Percentiles rank a stretch among this genome's conserved stretches.
These are phyloP conservation scores for Fringilla coelebs DNA, from an alignment of 2,797 vertebrate species.

Conservation along the genomic window DNA sequence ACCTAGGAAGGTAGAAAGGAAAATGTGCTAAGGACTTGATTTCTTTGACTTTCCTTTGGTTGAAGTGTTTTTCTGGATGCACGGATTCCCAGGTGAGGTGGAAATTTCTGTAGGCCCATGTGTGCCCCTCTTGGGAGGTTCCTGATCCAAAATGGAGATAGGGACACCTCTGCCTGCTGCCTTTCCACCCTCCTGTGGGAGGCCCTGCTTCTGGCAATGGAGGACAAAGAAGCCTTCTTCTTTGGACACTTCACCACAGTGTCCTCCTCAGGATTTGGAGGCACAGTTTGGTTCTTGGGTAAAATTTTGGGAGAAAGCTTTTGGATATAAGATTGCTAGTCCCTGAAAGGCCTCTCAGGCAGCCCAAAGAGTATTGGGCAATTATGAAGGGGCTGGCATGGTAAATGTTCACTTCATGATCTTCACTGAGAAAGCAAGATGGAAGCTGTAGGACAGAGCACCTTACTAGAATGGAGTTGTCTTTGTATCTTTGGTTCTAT, in stretches of 20 bases:
- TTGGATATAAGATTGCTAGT: background rate
- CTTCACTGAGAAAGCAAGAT: background rate
- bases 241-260: background rate
- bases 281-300: background rate
- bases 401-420: background rate
- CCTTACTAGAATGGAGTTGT: background rate
- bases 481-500: background rate
- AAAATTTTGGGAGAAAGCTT: background rate
- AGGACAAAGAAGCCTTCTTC: background rate
- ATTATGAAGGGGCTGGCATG: background rate
- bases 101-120: background rate
- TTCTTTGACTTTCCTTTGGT: background rate
- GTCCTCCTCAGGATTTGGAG: background rate
- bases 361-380: background rate
- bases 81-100: background rate
- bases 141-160: background rate
- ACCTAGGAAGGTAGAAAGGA: background rate
- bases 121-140: accelerated
- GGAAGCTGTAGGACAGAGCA: background rate
- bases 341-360: background rate
- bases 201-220: background rate
- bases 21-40: background rate
- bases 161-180: background rate
- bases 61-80: background rate
- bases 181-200: background rate